Evolutionary conservation across 1,140 invertebrate species (phyloP).

Genomic region (Spodoptera litura): DNA sequence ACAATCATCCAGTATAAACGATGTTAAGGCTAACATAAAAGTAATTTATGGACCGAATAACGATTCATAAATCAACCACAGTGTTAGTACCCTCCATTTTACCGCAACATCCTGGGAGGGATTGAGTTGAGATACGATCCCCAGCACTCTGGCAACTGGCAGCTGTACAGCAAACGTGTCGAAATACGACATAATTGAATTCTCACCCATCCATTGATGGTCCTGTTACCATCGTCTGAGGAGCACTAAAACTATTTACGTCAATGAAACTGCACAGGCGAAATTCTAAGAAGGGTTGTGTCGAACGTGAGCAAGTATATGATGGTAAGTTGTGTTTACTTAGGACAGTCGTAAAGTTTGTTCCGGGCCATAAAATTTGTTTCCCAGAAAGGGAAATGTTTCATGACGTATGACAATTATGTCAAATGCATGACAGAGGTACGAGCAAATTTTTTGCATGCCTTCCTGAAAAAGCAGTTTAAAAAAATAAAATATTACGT

Average conservation of each 20-base stretch:
- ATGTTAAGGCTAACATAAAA: slow-evolving; percentile 61
- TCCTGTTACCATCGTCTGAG: slow-evolving; percentile 5
- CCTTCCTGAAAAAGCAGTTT: not conserved
- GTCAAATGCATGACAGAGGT: slow-evolving; percentile 15
- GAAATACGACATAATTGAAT: slow-evolving; percentile 28
- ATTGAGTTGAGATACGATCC: slow-evolving; percentile 5
- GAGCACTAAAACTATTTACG: slow-evolving; percentile 24
- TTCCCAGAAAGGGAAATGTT: slow-evolving; percentile 28
- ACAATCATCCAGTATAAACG: slow-evolving; percentile 71
- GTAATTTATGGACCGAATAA: slow-evolving; percentile 66
- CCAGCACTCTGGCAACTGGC: not conserved
- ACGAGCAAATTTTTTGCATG: not conserved
- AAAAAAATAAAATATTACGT: not conserved
- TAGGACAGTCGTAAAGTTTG: slow-evolving; percentile 46
- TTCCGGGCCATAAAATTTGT: slow-evolving; percentile 28
- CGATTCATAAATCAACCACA: slow-evolving; percentile 65
- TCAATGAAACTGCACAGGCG: slow-evolving; percentile 10
- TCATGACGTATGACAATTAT: slow-evolving; percentile 24
- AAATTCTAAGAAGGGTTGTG: slow-evolving; percentile 19
- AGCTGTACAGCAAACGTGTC: slow-evolving; percentile 21
- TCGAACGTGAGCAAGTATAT: slow-evolving; percentile 24
- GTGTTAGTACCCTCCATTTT: slow-evolving; percentile 45
- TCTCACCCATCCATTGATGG: slow-evolving; percentile 7
- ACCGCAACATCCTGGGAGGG: slow-evolving; percentile 48
- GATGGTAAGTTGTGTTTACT: slow-evolving; percentile 42